phyloP scores from a whole-genome alignment of 2,113 vertebrate genomes.

The Gymnocephalus cernua region DNA sequence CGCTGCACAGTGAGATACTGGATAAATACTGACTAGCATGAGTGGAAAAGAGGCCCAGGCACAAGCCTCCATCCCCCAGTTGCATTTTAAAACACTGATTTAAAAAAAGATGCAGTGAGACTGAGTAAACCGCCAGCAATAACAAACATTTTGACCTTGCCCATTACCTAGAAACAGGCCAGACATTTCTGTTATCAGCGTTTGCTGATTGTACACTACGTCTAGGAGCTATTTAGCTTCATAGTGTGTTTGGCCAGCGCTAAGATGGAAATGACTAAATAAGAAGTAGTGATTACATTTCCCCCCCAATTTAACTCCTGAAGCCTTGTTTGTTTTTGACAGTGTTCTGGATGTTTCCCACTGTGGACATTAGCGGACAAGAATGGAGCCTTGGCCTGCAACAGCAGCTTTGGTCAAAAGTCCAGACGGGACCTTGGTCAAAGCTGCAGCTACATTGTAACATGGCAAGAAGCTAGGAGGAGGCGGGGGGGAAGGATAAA shows the following conservation, averaged over 20 bases:
- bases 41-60: slow-evolving; percentile 8
- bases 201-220: slow-evolving; percentile 36
- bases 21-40: slow-evolving; percentile 13
- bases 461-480: not conserved
- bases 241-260: slow-evolving; percentile 19
- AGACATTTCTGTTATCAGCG: slow-evolving; percentile 32
- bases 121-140: slow-evolving; percentile 24
- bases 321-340: slow-evolving; percentile 57
- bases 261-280: slow-evolving; percentile 32
- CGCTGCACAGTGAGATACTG: slow-evolving; percentile 4
- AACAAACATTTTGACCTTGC: slow-evolving; percentile 24
- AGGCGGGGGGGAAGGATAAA: not conserved
- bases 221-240: slow-evolving; percentile 25
- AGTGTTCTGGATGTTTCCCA: slow-evolving; percentile 39
- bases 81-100: slow-evolving; percentile 25
- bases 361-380: slow-evolving; percentile 29
- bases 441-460: not conserved
- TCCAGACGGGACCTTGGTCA: not conserved
- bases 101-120: slow-evolving; percentile 30
- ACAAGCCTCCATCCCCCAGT: slow-evolving; percentile 7
- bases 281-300: slow-evolving; percentile 52
- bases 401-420: slow-evolving; percentile 18
- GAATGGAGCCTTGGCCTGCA: slow-evolving; percentile 1
- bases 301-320: slow-evolving; percentile 61
- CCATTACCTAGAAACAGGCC: slow-evolving; percentile 9